Percentiles rank a stretch among this genome's conserved stretches.
These are phyloP conservation scores for Cryptomyrus ogoouensis DNA, from an alignment of 2,113 vertebrate species.

Conservation along the genomic window DNA sequence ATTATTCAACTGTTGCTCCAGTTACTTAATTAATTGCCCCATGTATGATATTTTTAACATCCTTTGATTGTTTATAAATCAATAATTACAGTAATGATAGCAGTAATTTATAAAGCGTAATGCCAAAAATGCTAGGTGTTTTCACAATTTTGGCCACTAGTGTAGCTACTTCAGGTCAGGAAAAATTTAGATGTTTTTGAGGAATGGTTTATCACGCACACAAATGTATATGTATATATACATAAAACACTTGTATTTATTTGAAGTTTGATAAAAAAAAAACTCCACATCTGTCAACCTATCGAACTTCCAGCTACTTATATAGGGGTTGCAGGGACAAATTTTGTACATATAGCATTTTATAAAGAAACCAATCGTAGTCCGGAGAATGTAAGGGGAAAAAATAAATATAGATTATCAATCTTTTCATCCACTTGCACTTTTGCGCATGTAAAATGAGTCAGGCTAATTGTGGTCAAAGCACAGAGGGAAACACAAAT, in stretches of 20 bases:
- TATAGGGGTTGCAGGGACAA: neutral
- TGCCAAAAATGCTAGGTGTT: too few species aligned
- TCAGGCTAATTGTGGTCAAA: conserved; percentile 15
- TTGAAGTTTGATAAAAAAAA: neutral
- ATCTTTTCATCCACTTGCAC: conserved; percentile 18
- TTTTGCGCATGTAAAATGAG: conserved; percentile 16
- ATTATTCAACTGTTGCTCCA: too few species aligned
- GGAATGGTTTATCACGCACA: conserved; percentile 29
- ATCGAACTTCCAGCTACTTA: neutral
- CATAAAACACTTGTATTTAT: conserved; percentile 28
- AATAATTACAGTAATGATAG: too few species aligned
- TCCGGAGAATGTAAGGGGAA: neutral
- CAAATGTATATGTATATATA: neutral
- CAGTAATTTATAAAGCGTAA: too few species aligned
- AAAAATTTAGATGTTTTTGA: conserved; percentile 46
- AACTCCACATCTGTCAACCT: neutral
- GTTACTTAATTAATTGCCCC: too few species aligned
- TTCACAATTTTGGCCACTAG: too few species aligned
- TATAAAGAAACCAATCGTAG: neutral
- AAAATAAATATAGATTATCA: conserved; percentile 11
- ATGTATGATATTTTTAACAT: too few species aligned
- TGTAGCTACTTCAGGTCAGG: conserved; percentile 40
- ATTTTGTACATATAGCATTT: neutral
- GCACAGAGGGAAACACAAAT: conserved; percentile 21
- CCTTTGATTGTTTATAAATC: too few species aligned